These are phyloP conservation scores for Apodemia zela DNA, from an alignment of 2,888 invertebrate species.

Conservation along the genomic window DNA sequence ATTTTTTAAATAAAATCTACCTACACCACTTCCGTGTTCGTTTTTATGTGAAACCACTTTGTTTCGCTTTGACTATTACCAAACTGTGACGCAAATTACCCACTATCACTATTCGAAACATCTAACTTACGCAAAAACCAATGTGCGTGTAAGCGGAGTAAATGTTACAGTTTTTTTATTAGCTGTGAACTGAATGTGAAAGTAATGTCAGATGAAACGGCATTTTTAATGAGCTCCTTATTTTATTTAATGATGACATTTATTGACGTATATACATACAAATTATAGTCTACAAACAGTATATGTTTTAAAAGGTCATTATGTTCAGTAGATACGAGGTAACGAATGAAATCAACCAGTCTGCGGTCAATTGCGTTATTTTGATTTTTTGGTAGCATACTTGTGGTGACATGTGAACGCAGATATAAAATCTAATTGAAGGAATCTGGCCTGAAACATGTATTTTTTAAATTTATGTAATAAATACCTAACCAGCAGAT, in stretches of 20 bases:
- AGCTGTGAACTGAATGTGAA: slow-evolving; percentile 30
- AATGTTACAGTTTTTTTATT: slow-evolving; percentile 25
- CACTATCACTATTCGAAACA: slow-evolving; percentile 30
- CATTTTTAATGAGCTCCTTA: slow-evolving; percentile 31
- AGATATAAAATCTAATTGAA: slow-evolving; percentile 37
- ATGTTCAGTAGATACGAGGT: slow-evolving; percentile 42
- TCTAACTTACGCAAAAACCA: slow-evolving; percentile 19
- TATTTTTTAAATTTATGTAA: slow-evolving; percentile 7
- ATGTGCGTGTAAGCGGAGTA: slow-evolving; percentile 6
- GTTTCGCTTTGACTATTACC: slow-evolving; percentile 27
- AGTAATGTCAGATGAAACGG: slow-evolving; percentile 26
- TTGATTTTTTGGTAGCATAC: slow-evolving; percentile 42
- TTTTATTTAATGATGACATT: slow-evolving; percentile 34
- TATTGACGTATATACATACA: slow-evolving; percentile 27
- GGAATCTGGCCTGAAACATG: not conserved
- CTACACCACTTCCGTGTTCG: slow-evolving; percentile 27
- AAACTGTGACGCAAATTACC: slow-evolving; percentile 37
- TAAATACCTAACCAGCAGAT: too few species aligned
- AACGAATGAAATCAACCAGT: slow-evolving; percentile 51
- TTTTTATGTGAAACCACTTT: slow-evolving; percentile 38
- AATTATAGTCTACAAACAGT: slow-evolving; percentile 31
- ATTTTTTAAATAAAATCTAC: not conserved
- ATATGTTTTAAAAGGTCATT: slow-evolving; percentile 33
- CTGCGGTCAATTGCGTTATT: slow-evolving; percentile 60
- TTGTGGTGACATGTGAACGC: slow-evolving; percentile 45